Evolutionary conservation across 2,888 invertebrate genomes (phyloP).

Genomic region (Tetragnatha montana): DNA sequence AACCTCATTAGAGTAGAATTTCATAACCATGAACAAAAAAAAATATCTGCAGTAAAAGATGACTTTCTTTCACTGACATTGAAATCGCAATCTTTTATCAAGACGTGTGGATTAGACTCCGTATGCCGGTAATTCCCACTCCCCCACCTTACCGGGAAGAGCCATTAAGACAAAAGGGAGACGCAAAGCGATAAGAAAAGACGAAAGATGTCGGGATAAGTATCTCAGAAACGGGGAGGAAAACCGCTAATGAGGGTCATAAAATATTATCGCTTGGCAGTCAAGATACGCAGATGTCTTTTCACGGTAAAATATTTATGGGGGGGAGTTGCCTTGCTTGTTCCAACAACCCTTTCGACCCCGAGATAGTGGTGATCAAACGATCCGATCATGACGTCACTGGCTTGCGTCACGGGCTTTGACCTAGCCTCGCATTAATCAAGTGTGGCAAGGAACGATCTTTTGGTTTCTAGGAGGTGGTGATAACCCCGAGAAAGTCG

Average conservation of each 20-base stretch:
- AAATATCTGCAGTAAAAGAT: too few species aligned
- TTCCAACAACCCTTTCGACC: neutral
- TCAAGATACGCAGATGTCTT: conserved; percentile 1
- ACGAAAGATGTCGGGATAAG: neutral
- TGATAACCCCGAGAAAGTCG: too few species aligned
- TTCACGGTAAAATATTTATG: neutral
- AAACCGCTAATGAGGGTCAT: conserved; percentile 11
- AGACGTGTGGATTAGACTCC: conserved; percentile 1
- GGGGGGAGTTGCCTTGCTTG: neutral
- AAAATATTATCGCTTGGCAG: conserved; percentile 8
- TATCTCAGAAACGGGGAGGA: neutral
- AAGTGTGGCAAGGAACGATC: neutral
- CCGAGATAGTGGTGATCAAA: neutral
- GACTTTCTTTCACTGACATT: too few species aligned
- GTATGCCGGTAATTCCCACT: neutral
- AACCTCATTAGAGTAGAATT: too few species aligned
- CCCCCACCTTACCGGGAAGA: neutral
- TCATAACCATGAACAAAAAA: too few species aligned
- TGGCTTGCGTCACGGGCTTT: neutral
- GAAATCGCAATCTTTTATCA: neutral
- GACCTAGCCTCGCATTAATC: neutral
- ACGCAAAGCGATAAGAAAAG: conserved; percentile 16
- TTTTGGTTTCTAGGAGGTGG: too few species aligned
- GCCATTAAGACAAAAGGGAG: conserved; percentile 22
- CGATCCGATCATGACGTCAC: neutral